These are phyloP conservation scores for Oryzias dopingdopingensis DNA, from an alignment of 2,797 vertebrate genomes.

Conservation along the genomic window DNA sequence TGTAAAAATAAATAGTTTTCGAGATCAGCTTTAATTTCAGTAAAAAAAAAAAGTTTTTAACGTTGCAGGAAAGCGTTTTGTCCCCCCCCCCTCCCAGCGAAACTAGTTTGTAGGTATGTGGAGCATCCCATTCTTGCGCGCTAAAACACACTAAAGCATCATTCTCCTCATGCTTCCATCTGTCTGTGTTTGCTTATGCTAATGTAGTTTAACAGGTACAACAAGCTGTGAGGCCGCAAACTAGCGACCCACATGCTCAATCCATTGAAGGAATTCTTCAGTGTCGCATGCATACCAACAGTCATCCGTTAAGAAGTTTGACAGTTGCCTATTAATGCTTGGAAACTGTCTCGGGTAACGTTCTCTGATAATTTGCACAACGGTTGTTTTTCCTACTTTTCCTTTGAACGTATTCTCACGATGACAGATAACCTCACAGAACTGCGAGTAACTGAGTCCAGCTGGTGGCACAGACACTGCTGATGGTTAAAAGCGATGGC, in stretches of 20 bases:
- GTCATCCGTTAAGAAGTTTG: conserved; percentile 37
- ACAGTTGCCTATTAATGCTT: conserved; percentile 26
- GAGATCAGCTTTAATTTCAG: conserved; percentile 7
- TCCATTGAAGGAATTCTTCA: conserved; percentile 19
- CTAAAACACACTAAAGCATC: neutral
- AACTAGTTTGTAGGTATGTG: conserved; percentile 6
- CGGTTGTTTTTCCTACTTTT: conserved; percentile 29
- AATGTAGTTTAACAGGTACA: conserved; percentile 35
- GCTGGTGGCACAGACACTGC: conserved; percentile 43
- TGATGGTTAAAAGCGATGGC: conserved; percentile 28
- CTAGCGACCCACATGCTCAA: conserved; percentile 8
- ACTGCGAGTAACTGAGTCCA: conserved; percentile 61
- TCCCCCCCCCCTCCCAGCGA: neutral
- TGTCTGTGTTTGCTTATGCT: conserved; percentile 4
- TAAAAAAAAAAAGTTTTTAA: neutral
- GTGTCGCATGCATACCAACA: conserved; percentile 23
- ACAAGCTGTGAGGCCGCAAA: conserved; percentile 10
- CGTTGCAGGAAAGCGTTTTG: neutral
- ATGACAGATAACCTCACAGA: conserved; percentile 49
- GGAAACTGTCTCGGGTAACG: neutral
- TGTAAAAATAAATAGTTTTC: neutral
- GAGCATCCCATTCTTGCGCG: neutral
- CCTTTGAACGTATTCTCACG: conserved; percentile 48
- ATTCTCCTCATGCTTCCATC: neutral
- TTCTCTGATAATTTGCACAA: conserved; percentile 19